A percentile compares a stretch with the other conserved stretches of the same genome.
Conservation (phyloP, 2,113 vertebrate genomes). For the Phrynosoma platyrhinos region DNA sequence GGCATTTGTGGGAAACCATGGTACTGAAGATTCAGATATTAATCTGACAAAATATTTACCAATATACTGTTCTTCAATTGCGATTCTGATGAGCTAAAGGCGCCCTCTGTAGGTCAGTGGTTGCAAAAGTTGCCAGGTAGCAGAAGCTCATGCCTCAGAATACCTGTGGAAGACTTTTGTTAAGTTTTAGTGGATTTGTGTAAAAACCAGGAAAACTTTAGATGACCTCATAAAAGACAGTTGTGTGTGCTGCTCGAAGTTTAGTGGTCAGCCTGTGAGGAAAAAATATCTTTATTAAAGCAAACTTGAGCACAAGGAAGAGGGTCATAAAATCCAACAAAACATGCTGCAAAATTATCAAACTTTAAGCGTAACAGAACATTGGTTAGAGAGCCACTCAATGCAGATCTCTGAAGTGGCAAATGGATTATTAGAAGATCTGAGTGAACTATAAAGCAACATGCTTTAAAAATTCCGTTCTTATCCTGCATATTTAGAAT, state of each 20-base stretch:
- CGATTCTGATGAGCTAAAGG: slow-evolving; percentile 80
- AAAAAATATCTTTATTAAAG: neutral
- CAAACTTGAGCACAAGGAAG: neutral
- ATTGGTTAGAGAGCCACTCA: neutral
- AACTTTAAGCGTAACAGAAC: neutral
- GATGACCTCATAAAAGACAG: neutral
- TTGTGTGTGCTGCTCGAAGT: neutral
- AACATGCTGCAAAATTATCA: slow-evolving; percentile 6
- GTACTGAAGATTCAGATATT: slow-evolving; percentile 56
- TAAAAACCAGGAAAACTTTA: neutral
- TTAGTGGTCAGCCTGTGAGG: neutral
- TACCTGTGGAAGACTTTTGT: slow-evolving; percentile 1
- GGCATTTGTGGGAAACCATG: slow-evolving; percentile 41
- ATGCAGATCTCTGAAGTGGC: neutral
- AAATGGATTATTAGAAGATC: neutral
- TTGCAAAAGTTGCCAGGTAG: slow-evolving; percentile 69
- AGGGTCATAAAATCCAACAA: neutral
- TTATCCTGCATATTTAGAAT: slow-evolving; percentile 67
- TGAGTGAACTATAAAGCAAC: slow-evolving; percentile 45
- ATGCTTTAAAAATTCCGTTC: slow-evolving; percentile 59
- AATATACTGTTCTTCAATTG: slow-evolving; percentile 46
- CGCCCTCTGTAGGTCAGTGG: slow-evolving; percentile 83
- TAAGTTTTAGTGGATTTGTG: neutral
- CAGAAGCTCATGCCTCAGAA: slow-evolving; percentile 8
- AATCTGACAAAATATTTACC: slow-evolving; percentile 53